These are phyloP conservation scores for Magallana gigas DNA, from an alignment of 1,140 invertebrate genomes.

Conservation along the genomic window DNA sequence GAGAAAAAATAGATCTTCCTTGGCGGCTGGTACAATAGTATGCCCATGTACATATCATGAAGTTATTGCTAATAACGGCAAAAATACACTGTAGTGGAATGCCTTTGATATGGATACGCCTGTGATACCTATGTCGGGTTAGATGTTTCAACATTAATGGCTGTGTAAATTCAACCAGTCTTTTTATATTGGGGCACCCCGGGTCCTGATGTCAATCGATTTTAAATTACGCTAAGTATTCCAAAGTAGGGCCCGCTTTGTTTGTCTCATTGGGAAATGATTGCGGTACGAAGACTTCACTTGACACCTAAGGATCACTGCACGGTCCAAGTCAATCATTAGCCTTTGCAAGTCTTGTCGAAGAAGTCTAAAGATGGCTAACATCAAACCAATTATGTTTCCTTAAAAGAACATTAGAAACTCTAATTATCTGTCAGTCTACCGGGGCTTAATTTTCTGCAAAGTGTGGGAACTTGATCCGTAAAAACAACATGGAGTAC, in stretches of 20 bases:
- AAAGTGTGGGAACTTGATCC: constrained; percentile 25
- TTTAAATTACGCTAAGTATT: constrained; percentile 33
- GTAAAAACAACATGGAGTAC: constrained; percentile 33
- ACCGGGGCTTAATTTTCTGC: constrained; percentile 34
- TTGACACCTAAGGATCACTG: constrained; percentile 18
- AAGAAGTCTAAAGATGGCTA: constrained; percentile 41
- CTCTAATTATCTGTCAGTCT: constrained; percentile 39
- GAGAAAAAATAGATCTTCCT: too few species aligned
- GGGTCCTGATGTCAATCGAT: constrained; percentile 28
- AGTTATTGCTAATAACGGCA: too few species aligned
- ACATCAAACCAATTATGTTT: constrained; percentile 45
- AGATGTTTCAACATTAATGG: neutral
- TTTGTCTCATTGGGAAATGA: constrained; percentile 3
- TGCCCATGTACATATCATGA: too few species aligned
- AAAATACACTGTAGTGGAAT: neutral
- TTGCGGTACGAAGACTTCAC: neutral
- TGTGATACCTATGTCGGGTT: neutral
- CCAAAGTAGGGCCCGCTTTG: neutral
- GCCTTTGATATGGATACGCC: constrained; percentile 16
- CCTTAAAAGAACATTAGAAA: constrained; percentile 38
- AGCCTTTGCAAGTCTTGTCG: constrained; percentile 26
- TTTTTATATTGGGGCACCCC: neutral
- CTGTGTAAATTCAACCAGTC: neutral
- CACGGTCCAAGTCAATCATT: constrained; percentile 18
- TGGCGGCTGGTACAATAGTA: too few species aligned